Base-by-base conservation (phyloP, 2,888 invertebrate species). In the Drosophila anomalata region DNA sequence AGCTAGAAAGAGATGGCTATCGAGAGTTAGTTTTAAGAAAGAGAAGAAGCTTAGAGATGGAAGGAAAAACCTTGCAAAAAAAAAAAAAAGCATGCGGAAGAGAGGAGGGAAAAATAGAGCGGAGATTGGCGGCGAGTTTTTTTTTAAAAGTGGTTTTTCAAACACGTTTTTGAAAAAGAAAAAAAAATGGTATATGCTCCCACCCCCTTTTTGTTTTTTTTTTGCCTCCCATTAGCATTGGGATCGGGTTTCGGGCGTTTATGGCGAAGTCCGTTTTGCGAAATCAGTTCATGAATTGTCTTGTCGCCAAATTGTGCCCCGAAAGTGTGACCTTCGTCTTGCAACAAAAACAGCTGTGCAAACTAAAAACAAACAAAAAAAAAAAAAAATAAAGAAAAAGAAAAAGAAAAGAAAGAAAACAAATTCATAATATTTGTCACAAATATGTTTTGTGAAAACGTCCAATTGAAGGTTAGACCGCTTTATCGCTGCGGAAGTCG, bases 91-190 rank as follows among this genome's bases (percentile, higher is more conserved):
- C 8, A 20, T 42, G 41, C 41, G 41, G 41, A 42, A 29, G 54
- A 42, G 26, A 24, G 26, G 8, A 29, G 22, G 22, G 55, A 22
- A 42, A 44, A 39, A 14, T 26, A 42, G 44, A 20, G 36, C 14
- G 55, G 22, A 24, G 42, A 31, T 39, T 52, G 53, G 29, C 75
- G 59, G 47, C 17, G 17, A 17, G 17, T 17, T 17, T 17, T 56
- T 57, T 65, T 57, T 65, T 77, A 77, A 54, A 75, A 86, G 83
- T 79, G 68, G 77, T 73, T 80, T 81, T 67, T 69, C 36, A 70
- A 85, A 85, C 82, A 85, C 72, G 75, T 79, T 79, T 36, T 33
- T 5, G 22, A 24, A 24, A 24, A 22, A 22, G 22, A 22, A 22
- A 22, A 22, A 22, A 24, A 24, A 24, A 24, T 5, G 4, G 0